Evolutionary conservation across 1,140 invertebrate species (phyloP).

Genomic region (Aporrectodea caliginosa): DNA sequence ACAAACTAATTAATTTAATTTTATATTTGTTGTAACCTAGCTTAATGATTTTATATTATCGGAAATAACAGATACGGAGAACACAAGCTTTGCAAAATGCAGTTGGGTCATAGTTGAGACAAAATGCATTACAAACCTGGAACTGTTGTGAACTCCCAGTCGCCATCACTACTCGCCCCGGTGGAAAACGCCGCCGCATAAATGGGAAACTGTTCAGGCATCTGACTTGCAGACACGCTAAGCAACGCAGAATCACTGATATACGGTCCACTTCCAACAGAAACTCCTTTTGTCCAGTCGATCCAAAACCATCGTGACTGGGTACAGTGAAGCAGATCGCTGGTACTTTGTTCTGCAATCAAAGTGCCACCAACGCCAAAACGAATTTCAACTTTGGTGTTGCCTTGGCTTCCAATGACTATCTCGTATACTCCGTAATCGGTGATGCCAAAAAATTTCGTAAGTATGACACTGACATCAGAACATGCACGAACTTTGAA

Average conservation of each 20-base stretch:
- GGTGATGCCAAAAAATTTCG: background rate
- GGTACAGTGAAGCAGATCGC: background rate
- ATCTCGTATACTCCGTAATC: background rate
- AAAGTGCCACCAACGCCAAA: background rate
- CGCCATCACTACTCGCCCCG: background rate
- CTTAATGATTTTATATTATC: too few species aligned
- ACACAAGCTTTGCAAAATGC: too few species aligned
- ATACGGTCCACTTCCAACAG: background rate
- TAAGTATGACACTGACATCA: background rate
- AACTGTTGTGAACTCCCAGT: conserved; percentile 12
- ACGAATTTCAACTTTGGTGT: background rate
- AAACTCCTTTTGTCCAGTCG: background rate
- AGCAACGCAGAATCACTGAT: background rate
- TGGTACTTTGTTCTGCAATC: background rate
- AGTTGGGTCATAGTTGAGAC: too few species aligned
- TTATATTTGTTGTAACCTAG: too few species aligned
- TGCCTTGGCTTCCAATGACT: background rate
- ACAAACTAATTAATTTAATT: too few species aligned
- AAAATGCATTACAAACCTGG: conserved; percentile 14
- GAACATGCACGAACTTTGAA: background rate
- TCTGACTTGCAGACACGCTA: conserved; percentile 3
- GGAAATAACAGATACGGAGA: too few species aligned
- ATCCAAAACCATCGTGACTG: background rate
- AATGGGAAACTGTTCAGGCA: background rate
- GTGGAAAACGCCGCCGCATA: conserved; percentile 1